Base-by-base conservation (phyloP, 53 echinoderm and acorn worm genomes). In the Henricia sp. region DNA sequence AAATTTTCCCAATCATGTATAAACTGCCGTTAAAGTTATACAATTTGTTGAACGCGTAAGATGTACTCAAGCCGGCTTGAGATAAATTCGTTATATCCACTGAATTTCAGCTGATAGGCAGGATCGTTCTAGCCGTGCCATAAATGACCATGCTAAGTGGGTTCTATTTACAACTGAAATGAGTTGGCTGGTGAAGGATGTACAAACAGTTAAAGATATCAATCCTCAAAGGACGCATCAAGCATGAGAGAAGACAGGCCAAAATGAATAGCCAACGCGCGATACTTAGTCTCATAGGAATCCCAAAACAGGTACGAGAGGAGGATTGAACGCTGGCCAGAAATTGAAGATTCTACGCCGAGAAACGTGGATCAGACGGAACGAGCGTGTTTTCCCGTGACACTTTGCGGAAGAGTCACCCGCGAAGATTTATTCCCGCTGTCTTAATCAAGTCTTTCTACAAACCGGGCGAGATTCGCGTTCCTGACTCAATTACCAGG, bases 401-500 rank as follows among this genome's bases (percentile, higher is more conserved):
- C 37, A 11, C 37, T 21, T 33, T 28, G 8, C 33, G 12, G 33
- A 34, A 60, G 24, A 32, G 56, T 56, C 55, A 30, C 53, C 74
- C 32, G 76, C 27, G 17, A 40, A 57, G 59, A 76, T 58, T 42
- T 57, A 57, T 67, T 59, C 76, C 76, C 20, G 19, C 55, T 23
- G 17, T 28, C 64, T 62, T 80, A 80, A 80, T 80, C 80, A 80
- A 80, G 64, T 80, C 63, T 63, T 80, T 80, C 50, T 64, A 48
- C 80, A 41, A 46, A 21, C 54, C 13, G 13, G 33, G 36, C 53
- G n/a, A 52, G 74, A 33, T 39, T 41, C 55, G 37, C 38, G 20
- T 17, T 43, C 58, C 37, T 80, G 80, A 80, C 80, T 80, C 80
- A 80, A 80, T 80, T 80, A 80, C 80, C 40, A 33, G 14, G 48